A percentile compares a stretch with the other conserved stretches of the same genome.
Evolutionary conservation across 2,113 vertebrate genomes (phyloP).

Genomic region (Protobothrops mucrosquamatus): DNA sequence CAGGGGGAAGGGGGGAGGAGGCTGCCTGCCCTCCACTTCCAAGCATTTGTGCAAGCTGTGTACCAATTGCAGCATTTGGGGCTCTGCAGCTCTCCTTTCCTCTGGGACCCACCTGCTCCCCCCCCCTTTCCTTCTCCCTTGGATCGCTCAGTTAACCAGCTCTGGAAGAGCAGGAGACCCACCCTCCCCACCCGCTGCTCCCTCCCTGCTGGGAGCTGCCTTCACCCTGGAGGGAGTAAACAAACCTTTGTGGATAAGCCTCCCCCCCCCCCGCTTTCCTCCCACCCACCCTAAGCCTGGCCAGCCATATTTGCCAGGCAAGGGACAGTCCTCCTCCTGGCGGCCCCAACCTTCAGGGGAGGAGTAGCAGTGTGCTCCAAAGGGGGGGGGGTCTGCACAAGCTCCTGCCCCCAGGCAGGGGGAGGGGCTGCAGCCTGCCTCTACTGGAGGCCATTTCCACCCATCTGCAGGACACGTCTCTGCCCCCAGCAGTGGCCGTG

Average conservation of each 20-base stretch:
- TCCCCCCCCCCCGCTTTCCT: neutral
- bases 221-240: no score
- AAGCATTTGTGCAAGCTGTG: neutral
- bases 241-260: neutral
- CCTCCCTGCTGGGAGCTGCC: no score
- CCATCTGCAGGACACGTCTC: neutral
- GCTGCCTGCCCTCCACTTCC: neutral
- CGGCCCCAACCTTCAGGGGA: neutral
- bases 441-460: neutral
- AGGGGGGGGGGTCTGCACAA: neutral
- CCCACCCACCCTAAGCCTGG: neutral
- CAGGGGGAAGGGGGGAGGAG: rapidly evolving
- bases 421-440: no score
- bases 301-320: neutral
- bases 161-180: neutral
- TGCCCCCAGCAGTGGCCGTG: neutral
- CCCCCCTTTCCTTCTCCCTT: neutral
- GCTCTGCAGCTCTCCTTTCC: neutral
- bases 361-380: neutral
- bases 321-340: neutral
- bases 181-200: neutral
- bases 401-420: neutral
- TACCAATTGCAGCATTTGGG: neutral
- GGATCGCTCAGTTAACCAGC: neutral
- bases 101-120: neutral